Evolutionary conservation across 2,797 vertebrate genomes (phyloP).

Genomic region (Eulemur mongoz): DNA sequence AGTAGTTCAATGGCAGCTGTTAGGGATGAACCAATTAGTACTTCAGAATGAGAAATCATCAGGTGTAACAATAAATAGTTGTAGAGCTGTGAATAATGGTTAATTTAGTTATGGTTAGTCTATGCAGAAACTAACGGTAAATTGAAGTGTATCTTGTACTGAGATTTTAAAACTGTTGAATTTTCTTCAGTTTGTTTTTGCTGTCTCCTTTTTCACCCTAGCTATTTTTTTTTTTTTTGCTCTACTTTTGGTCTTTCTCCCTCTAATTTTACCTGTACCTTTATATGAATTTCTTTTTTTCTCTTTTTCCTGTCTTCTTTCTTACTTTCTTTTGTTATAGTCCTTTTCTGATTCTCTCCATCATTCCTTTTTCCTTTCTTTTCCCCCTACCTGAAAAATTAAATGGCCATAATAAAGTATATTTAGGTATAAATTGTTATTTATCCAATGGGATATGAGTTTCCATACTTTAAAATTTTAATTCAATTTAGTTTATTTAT

Average conservation of each 20-base stretch:
- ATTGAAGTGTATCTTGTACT: background rate
- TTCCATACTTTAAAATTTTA: constrained; percentile 9
- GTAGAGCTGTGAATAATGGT: background rate
- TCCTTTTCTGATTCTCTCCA: background rate
- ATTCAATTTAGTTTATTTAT: background rate
- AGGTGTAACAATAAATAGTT: background rate
- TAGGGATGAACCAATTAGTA: background rate
- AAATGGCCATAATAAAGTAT: background rate
- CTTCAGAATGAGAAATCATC: constrained; percentile 1
- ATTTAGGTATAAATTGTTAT: background rate
- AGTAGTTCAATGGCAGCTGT: background rate
- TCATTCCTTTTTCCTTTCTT: background rate
- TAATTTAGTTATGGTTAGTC: background rate
- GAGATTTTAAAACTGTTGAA: background rate
- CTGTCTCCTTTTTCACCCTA: background rate
- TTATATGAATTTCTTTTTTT: background rate
- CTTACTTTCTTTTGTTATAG: background rate
- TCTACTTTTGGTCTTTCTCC: background rate
- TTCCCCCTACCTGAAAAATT: background rate
- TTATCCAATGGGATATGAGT: background rate
- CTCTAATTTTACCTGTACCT: background rate
- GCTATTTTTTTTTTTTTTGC: background rate
- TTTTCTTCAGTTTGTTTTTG: background rate
- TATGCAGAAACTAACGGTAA: background rate
- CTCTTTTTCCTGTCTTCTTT: background rate